phyloP scores from a whole-genome alignment of 1,140 invertebrate genomes.

The Pogonomyrmex californicus region DNA sequence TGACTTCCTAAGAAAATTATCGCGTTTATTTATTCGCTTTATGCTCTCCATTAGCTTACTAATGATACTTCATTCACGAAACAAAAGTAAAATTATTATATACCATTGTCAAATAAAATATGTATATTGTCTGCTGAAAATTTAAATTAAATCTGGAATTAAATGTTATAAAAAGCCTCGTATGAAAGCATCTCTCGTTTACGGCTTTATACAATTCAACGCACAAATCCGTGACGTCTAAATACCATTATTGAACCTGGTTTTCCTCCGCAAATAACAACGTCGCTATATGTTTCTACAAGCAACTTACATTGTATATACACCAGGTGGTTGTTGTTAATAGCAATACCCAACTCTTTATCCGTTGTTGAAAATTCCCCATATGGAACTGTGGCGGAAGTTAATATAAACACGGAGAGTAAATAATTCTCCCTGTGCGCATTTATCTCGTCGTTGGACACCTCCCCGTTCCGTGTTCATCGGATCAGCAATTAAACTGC shows the following conservation, averaged over 20 bases:
- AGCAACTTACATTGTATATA: conserved; percentile 8
- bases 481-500: conserved; percentile 56
- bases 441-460: conserved; percentile 41
- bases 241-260: conserved; percentile 21
- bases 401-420: conserved; percentile 44
- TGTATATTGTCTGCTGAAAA: not conserved
- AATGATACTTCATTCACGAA: not conserved
- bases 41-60: not conserved
- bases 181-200: not conserved
- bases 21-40: not conserved
- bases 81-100: not conserved
- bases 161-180: not conserved
- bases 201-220: not conserved
- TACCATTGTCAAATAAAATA: not conserved
- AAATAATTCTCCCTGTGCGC: conserved; percentile 46
- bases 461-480: conserved; percentile 35
- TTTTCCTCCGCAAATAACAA: conserved; percentile 19
- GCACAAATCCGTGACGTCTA: not conserved
- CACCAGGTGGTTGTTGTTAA: conserved; percentile 10
- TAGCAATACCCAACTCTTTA: conserved; percentile 2
- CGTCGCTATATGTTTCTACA: not conserved
- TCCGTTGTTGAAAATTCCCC: conserved; percentile 49
- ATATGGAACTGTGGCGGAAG: conserved; percentile 36
- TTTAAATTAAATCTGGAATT: not conserved
- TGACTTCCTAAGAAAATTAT: not conserved